Percentiles rank a stretch among this genome's conserved stretches.
Conservation (phyloP, 2,797 vertebrate genomes). For the Pelodytes ibericus region DNA sequence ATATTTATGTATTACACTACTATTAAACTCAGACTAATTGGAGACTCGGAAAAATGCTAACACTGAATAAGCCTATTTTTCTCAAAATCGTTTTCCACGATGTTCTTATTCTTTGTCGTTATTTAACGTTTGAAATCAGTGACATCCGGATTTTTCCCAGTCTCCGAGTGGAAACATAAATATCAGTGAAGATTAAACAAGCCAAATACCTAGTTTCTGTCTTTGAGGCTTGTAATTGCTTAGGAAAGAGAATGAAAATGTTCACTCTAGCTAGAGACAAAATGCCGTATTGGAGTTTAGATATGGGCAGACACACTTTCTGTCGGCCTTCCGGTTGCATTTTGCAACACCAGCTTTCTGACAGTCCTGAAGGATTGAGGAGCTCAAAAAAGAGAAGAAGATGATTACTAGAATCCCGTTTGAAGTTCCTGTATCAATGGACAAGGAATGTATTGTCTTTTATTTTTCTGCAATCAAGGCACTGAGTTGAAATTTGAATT, state of each 20-base stretch:
- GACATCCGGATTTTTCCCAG: slow-evolving; percentile 65
- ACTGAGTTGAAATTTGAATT: not conserved
- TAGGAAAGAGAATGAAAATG: slow-evolving; percentile 68
- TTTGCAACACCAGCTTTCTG: slow-evolving; percentile 52
- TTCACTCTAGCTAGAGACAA: slow-evolving; percentile 63
- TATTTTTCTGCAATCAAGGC: slow-evolving; percentile 17
- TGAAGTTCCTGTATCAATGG: slow-evolving; percentile 60
- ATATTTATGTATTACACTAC: too few relatives aligned
- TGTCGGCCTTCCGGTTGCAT: slow-evolving; percentile 57
- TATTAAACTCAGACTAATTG: too few relatives aligned
- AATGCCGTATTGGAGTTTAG: slow-evolving; percentile 60
- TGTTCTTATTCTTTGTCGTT: slow-evolving; percentile 24
- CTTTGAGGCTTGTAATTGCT: slow-evolving; percentile 66
- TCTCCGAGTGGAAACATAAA: slow-evolving; percentile 67
- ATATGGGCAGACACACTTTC: slow-evolving; percentile 64
- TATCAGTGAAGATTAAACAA: slow-evolving; percentile 68
- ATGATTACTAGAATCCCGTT: slow-evolving; percentile 58
- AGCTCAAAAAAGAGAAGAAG: slow-evolving; percentile 44
- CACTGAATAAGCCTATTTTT: not conserved
- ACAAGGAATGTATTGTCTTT: slow-evolving; percentile 28
- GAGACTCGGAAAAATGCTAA: not conserved
- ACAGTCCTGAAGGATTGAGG: slow-evolving; percentile 57
- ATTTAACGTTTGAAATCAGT: slow-evolving; percentile 65
- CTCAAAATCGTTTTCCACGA: not conserved
- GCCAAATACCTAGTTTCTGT: slow-evolving; percentile 64